Base-by-base conservation (phyloP, 2,888 invertebrate genomes). In the Chouioia cunea region DNA sequence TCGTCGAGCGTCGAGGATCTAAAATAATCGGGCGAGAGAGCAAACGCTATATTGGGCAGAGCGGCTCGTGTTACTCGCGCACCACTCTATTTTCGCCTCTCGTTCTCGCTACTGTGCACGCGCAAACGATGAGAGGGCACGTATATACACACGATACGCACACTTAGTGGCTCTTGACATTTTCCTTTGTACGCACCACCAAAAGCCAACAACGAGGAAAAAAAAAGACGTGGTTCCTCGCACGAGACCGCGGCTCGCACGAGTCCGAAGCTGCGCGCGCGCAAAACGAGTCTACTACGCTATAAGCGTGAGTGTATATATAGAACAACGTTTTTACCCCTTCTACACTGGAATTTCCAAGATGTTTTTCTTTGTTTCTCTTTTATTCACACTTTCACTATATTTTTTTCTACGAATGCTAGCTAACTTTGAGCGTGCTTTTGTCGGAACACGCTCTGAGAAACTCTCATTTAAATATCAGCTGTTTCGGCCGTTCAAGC, bases 21-120 rank as follows among this genome's bases (percentile, higher is more conserved):
- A 82, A 82, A 84, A 84, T 85, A 84, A 78, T 75, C 75, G 60
- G 65, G 75, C 75, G 44, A 68, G 79, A 70, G 79, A 80, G 82
- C 82, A 82, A 82, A 79, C 79, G 76, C 85, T 85, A 85, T 84
- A 85, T 82, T 78, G 77, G 85, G 85, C 78, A 79, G 36, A 36
- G 78, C 83, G 81, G 80, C 79, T 85, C 84, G 77, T 79, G 73
- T 85, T 85, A 84, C 85, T 79, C 69, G 68, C 69, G 71, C 54
- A 58, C 53, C 56, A 71, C 79, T 36, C 57, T 36, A 79, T 80
- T 79, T 78, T 73, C 36, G 62, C 18, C 68, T 18, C 44, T 74
- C 74, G 67, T 71, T 71, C 71, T 70, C 52, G 67, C 18, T 20
- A 15, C 27, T 36, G 52, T 16, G 23, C 44, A 43, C 57, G 14